Percentiles rank a stretch among this genome's conserved stretches.
phyloP scores from a whole-genome alignment of 2,888 invertebrate species.

The Adineta ricciae region DNA sequence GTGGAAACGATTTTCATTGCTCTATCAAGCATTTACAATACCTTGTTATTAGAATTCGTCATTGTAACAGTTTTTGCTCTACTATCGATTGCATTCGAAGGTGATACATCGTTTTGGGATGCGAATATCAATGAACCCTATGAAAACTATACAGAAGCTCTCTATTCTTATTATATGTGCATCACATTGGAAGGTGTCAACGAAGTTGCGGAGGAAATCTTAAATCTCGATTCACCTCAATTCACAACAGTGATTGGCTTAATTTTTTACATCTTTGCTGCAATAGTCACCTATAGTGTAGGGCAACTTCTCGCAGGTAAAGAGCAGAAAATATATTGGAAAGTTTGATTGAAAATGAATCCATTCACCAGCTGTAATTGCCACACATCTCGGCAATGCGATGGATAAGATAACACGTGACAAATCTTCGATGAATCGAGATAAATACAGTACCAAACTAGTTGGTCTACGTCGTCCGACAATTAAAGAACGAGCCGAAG shows the following conservation, averaged over 20 bases:
- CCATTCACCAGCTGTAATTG: neutral
- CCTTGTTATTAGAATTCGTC: neutral
- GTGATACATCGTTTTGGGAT: neutral
- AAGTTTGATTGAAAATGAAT: neutral
- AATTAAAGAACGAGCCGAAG: neutral
- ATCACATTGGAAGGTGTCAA: constrained; percentile 20
- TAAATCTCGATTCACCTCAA: neutral
- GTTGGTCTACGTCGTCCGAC: neutral
- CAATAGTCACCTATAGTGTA: neutral
- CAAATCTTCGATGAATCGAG: neutral
- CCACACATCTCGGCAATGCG: neutral
- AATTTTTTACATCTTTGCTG: neutral
- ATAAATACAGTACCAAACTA: neutral
- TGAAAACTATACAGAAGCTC: constrained; percentile 9
- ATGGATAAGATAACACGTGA: neutral
- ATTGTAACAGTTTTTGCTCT: neutral
- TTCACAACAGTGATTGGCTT: neutral
- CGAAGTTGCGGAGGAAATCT: neutral
- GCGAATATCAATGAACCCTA: neutral
- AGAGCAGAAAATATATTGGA: no score
- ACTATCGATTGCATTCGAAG: neutral
- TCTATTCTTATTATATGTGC: constrained; percentile 19
- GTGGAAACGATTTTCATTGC: neutral
- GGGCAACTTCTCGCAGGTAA: neutral
- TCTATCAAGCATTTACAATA: neutral